Conservation (phyloP, 2,888 invertebrate genomes). For the Ochropacha duplaris region DNA sequence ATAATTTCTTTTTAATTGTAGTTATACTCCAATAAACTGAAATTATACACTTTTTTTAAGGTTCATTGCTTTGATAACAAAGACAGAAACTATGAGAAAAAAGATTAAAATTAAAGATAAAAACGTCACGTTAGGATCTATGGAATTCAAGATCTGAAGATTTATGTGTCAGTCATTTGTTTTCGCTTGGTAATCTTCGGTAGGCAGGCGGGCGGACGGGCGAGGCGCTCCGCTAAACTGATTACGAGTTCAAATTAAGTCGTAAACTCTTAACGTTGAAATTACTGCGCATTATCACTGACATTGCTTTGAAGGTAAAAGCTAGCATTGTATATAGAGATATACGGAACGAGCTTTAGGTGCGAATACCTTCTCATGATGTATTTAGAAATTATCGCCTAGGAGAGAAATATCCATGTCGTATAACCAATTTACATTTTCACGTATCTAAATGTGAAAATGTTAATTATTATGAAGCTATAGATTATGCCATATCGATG, state of each 20-base stretch:
- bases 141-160: constrained; percentile 59
- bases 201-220: constrained; percentile 22
- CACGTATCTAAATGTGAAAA: no score
- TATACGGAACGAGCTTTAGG: no score
- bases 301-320: constrained; percentile 50
- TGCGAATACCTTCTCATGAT: background rate
- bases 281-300: constrained; percentile 70
- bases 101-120: constrained; percentile 45
- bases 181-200: constrained; percentile 66
- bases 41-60: no score
- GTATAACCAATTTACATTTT: no score
- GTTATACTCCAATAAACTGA: no score
- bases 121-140: constrained; percentile 41
- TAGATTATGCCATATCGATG: no score
- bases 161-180: constrained; percentile 68
- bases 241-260: constrained; percentile 80
- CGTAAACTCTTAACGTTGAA: constrained; percentile 75
- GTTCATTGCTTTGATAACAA: background rate
- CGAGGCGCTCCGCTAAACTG: constrained; percentile 69
- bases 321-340: constrained; percentile 14
- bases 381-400: background rate
- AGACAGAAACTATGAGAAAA: constrained; percentile 35
- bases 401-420: background rate
- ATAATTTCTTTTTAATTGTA: no score
- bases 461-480: no score